Base-by-base conservation (phyloP, 2,888 invertebrate genomes). In the Sepiola atlantica region DNA sequence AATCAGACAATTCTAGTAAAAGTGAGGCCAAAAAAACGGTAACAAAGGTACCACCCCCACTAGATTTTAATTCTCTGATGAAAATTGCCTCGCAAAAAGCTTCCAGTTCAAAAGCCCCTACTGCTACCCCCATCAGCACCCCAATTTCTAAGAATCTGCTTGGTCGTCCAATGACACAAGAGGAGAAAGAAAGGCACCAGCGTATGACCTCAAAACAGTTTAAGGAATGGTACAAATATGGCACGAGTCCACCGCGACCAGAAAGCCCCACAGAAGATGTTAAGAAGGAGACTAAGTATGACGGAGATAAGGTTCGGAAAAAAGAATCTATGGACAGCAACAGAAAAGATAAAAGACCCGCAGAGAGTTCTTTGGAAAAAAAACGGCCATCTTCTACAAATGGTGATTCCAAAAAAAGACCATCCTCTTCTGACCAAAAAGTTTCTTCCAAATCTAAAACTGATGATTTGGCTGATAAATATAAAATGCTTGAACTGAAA, bases 61-160 rank as follows among this genome's bases (percentile, higher is more conserved):
- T 96, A 94, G 95, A 95, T 94, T 96, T 96, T 95, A 95, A 95
- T 91, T 96, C 96, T 55, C 93, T 96, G 2, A 94, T 96, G 55
- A 96, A 96, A 95, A 93, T 96, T 90, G 96, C 96, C 35, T 95
- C 95, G 94, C 61, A 95, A 92, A 96, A 96, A 90, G 94, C 95
- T 91, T 95, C 95, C 93, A 95, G 4, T 28, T 45, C 91, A 95
- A 61, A 55, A 57, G 32, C n/a, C 18, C 8, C 21, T 35, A 4
- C 35, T 0, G 1, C 92, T 54, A 16, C 10, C 24, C 4, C 54
- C 14, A 35, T 12, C 18, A 45, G 45, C 45, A 35, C 20, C 14
- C 45, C 94, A 95, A 92, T 94, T 95, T 35, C 61, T 32, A 55
- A 61, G 18, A 55, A 35, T 55, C 21, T 35, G 24, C 95, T 95